Percentiles rank a stretch among this genome's conserved stretches.
Conservation (phyloP, 2,888 invertebrate genomes). For the Panzeria rudis region DNA sequence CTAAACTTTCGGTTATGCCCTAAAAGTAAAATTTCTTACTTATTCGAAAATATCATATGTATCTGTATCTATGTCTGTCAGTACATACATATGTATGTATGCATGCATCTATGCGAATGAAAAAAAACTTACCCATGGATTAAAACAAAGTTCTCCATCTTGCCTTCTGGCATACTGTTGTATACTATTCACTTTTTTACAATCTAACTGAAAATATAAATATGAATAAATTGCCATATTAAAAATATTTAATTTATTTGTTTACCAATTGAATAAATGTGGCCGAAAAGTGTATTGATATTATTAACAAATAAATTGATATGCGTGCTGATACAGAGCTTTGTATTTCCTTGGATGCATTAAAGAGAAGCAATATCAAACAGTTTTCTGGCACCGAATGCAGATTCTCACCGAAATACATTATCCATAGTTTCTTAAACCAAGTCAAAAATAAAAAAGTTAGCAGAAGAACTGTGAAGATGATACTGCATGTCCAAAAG, state of each 20-base stretch:
- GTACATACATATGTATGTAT: not conserved
- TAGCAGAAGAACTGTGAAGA: slow-evolving; percentile 84
- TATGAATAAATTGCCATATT: not conserved
- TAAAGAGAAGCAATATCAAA: slow-evolving; percentile 86
- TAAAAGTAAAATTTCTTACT: not conserved
- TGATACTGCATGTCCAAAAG: slow-evolving; percentile 76
- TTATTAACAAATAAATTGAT: slow-evolving; percentile 88
- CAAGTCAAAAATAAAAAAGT: slow-evolving; percentile 89
- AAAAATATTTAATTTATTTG: not conserved
- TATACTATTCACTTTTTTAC: slow-evolving; percentile 6
- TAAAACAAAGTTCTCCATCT: slow-evolving; percentile 78
- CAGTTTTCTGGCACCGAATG: slow-evolving; percentile 84
- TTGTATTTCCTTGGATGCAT: slow-evolving; percentile 86
- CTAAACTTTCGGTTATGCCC: slow-evolving; percentile 85
- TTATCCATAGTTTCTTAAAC: slow-evolving; percentile 90
- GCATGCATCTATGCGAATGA: not conserved
- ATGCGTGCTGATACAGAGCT: slow-evolving; percentile 87
- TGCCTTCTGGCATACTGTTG: slow-evolving; percentile 65
- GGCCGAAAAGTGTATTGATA: slow-evolving; percentile 86
- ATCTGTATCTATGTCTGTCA: too few species aligned
- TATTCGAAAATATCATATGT: not conserved
- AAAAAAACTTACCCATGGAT: slow-evolving; percentile 82
- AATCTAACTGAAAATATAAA: slow-evolving; percentile 68
- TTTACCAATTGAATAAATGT: slow-evolving; percentile 87
- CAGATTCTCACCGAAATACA: slow-evolving; percentile 77